Percentiles rank a stretch among this genome's conserved stretches.
phyloP scores from a whole-genome alignment of 2,888 invertebrate species.

The Agrotis segetum region DNA sequence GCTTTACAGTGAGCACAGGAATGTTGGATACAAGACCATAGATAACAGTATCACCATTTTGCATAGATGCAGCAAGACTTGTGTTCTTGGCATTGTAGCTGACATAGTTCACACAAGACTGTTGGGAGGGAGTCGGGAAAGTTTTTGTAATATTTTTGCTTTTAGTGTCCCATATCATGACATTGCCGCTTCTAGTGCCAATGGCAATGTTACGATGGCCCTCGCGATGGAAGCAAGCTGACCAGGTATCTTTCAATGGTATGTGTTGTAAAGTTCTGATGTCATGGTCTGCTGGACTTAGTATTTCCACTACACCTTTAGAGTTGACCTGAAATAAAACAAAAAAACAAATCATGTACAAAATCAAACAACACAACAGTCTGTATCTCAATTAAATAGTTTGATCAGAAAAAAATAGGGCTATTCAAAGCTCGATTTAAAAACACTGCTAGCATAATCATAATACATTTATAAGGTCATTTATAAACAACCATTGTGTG shows the following conservation, averaged over 20 bases:
- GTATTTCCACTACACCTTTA: conserved; percentile 85
- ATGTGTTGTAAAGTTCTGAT: conserved; percentile 86
- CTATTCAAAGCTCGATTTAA: neutral
- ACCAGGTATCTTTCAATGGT: conserved; percentile 86
- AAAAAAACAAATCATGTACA: neutral
- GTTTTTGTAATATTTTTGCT: conserved; percentile 86
- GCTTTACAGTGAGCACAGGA: conserved; percentile 84
- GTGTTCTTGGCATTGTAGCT: conserved; percentile 89
- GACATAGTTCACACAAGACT: conserved; percentile 81
- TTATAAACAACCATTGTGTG: conserved; percentile 34
- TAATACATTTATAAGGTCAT: neutral
- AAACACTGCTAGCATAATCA: neutral
- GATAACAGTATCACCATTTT: conserved; percentile 88
- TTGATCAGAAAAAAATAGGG: neutral
- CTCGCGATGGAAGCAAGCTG: conserved; percentile 86
- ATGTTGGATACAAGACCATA: conserved; percentile 89
- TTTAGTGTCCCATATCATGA: conserved; percentile 89
- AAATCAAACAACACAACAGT: too few relatives aligned
- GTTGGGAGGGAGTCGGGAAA: conserved; percentile 83
- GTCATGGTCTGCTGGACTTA: conserved; percentile 85
- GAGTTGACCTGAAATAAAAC: conserved; percentile 83
- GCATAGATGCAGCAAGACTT: conserved; percentile 86
- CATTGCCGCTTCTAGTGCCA: conserved; percentile 86
- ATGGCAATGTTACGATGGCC: conserved; percentile 86
- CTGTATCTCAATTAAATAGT: neutral